phyloP scores from a whole-genome alignment of 2,797 vertebrate genomes.

The Sebastiscus tertius region DNA sequence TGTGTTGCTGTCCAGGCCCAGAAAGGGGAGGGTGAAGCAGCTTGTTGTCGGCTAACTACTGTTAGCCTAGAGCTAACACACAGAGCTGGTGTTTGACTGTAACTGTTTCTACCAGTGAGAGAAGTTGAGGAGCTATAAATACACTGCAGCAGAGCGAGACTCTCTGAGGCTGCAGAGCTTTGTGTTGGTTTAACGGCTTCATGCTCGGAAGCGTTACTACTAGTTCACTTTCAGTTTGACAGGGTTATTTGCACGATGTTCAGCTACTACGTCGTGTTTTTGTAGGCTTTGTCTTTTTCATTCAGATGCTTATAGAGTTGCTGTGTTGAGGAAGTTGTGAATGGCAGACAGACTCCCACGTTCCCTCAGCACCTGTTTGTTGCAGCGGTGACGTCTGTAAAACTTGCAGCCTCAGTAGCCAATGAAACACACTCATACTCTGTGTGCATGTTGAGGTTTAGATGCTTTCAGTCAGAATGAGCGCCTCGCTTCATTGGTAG shows the following conservation, averaged over 20 bases:
- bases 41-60: constrained; percentile 1
- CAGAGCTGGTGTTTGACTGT: no score
- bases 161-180: no score
- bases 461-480: not conserved
- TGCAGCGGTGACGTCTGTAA: constrained; percentile 67
- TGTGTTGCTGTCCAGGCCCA: constrained; percentile 69
- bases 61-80: not conserved
- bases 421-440: not conserved
- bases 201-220: no score
- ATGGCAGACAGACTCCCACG: constrained; percentile 52
- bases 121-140: no score
- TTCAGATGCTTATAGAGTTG: constrained; percentile 1
- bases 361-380: constrained; percentile 74
- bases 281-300: not conserved
- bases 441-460: constrained; percentile 8
- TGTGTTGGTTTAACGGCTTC: no score
- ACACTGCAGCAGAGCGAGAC: no score
- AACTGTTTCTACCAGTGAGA: no score
- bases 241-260: no score
- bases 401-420: not conserved
- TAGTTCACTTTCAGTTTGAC: no score
- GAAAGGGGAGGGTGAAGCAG: constrained; percentile 40
- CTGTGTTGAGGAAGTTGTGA: constrained; percentile 66
- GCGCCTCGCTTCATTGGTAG: not conserved
- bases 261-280: not conserved